phyloP scores from a whole-genome alignment of 2,113 vertebrate genomes.

The Datnioides undecimradiatus region DNA sequence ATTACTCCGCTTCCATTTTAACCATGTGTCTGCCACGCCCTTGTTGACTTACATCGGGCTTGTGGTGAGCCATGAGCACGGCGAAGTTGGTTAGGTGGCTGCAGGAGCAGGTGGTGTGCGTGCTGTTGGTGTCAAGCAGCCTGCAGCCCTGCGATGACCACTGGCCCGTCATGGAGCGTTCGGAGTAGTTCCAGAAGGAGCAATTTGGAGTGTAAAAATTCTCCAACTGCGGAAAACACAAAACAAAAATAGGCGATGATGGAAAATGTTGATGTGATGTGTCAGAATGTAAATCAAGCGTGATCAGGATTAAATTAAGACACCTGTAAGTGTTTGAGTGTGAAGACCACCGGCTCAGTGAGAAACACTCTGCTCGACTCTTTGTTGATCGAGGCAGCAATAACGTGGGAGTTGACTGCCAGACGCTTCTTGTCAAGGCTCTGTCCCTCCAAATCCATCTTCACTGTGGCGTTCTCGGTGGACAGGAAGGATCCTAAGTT shows the following conservation, averaged over 20 bases:
- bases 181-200: conserved; percentile 97
- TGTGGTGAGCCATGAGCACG: conserved; percentile 92
- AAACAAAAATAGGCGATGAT: not conserved
- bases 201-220: conserved; percentile 95
- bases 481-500: conserved; percentile 93
- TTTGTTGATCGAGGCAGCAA: conserved; percentile 94
- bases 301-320: not conserved
- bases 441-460: conserved; percentile 87
- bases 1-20: conserved; percentile 60
- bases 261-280: not conserved
- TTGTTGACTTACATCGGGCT: conserved; percentile 85
- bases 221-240: conserved; percentile 82
- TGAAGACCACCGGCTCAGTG: conserved; percentile 93
- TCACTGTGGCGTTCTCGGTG: conserved; percentile 92
- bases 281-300: not conserved
- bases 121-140: conserved; percentile 91
- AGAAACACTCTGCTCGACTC: conserved; percentile 94
- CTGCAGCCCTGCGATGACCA: conserved; percentile 95
- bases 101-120: conserved; percentile 95
- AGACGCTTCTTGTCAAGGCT: conserved; percentile 80
- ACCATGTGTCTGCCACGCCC: conserved; percentile 39
- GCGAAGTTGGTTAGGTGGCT: conserved; percentile 97
- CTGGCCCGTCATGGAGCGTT: conserved; percentile 93
- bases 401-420: conserved; percentile 93
- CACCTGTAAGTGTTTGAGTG: conserved; percentile 91